phyloP scores from a whole-genome alignment of 92 coral and sea anemone species.

The Anthopleura xanthogrammica region DNA sequence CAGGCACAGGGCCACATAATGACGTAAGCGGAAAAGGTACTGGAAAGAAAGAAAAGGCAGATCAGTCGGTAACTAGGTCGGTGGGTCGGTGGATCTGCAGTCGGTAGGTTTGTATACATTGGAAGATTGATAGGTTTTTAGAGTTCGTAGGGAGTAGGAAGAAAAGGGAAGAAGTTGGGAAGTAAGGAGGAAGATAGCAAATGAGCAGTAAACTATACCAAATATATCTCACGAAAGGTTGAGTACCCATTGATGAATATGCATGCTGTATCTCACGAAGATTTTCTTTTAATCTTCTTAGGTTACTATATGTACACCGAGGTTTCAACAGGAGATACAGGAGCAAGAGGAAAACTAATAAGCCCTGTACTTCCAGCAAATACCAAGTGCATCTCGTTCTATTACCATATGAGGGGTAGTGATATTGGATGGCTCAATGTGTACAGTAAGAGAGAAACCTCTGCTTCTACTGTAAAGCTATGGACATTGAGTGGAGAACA shows the following conservation, averaged over 20 bases:
- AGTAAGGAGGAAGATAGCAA: no score
- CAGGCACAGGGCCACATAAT: conserved; percentile 28
- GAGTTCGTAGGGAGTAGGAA: no score
- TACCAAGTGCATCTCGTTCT: conserved; percentile 23
- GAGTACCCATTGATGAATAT: no score
- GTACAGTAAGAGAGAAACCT: not conserved
- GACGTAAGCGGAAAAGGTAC: conserved; percentile 5
- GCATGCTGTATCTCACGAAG: no score
- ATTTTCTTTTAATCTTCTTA: no score
- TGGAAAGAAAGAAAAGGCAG: no score
- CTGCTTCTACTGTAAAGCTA: not conserved
- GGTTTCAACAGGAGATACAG: conserved; percentile 6
- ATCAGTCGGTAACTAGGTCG: not conserved
- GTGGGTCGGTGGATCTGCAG: no score
- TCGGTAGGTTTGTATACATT: no score
- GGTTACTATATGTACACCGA: conserved; percentile 36
- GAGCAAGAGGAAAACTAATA: conserved; percentile 20
- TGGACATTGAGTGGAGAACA: conserved; percentile 27
- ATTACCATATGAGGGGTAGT: conserved; percentile 36
- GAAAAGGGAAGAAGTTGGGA: no score
- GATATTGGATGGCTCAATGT: conserved; percentile 31
- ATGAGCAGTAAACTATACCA: no score
- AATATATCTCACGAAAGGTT: no score
- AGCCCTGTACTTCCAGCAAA: conserved; percentile 25
- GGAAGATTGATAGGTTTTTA: no score